phyloP scores from a whole-genome alignment of 2,113 vertebrate species.

The Pluvialis apricaria region DNA sequence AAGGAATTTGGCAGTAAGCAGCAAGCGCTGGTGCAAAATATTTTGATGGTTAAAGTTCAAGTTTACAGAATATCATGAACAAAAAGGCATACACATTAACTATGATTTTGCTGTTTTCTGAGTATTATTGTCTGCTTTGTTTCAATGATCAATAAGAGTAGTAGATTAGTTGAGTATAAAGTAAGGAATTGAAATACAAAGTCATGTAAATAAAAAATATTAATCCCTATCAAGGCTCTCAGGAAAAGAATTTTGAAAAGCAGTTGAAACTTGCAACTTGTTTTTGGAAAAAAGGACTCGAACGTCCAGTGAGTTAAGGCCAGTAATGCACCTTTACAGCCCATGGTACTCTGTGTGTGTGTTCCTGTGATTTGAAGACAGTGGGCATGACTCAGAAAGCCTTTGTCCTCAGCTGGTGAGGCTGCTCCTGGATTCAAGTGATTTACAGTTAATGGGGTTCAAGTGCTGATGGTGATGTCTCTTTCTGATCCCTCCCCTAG shows the following conservation, averaged over 20 bases:
- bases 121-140: not conserved
- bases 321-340: not conserved
- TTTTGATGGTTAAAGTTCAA: not conserved
- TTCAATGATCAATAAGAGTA: not conserved
- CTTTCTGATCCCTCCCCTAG: not conserved
- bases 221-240: rapidly evolving
- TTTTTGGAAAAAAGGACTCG: not conserved
- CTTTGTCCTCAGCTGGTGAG: not conserved
- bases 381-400: not conserved
- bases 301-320: not conserved
- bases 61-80: not conserved
- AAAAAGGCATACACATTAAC: not conserved
- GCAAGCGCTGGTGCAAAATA: not conserved
- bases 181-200: not conserved
- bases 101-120: not conserved
- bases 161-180: not conserved
- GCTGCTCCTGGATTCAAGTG: not conserved
- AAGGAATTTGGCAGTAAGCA: not conserved
- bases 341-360: not conserved
- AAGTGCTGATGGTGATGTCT: not conserved
- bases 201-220: not conserved
- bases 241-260: not conserved
- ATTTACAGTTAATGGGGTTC: not conserved
- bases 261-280: not conserved
- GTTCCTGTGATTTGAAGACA: not conserved